Conservation (phyloP, 1,140 invertebrate genomes). For the Drosophila prosaltans region DNA sequence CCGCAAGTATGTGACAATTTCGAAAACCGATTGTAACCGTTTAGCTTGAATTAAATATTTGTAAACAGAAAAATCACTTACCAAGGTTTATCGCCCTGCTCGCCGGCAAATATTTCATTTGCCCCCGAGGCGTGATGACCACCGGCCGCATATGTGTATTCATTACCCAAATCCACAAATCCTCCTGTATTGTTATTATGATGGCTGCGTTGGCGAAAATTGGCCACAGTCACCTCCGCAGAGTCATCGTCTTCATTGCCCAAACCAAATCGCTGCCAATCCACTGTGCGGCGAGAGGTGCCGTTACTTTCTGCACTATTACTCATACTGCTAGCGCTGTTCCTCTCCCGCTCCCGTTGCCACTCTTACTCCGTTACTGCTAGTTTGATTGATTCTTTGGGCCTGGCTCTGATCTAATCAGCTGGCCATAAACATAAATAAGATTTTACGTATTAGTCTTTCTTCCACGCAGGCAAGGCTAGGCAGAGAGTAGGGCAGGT, state of each 20-base stretch:
- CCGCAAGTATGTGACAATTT: too few species aligned
- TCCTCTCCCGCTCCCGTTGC: not conserved
- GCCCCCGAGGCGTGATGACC: conserved; percentile 92
- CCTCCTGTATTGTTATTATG: conserved; percentile 85
- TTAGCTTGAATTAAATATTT: not conserved
- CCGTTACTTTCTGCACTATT: conserved; percentile 72
- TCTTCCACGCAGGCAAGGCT: conserved; percentile 60
- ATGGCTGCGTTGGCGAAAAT: conserved; percentile 81
- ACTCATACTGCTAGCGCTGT: conserved; percentile 51
- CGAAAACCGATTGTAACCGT: not conserved
- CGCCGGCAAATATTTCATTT: conserved; percentile 94
- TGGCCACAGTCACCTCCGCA: conserved; percentile 65
- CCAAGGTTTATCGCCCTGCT: conserved; percentile 87
- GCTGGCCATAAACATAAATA: conserved; percentile 26
- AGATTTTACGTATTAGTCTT: not conserved
- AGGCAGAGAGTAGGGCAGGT: conserved; percentile 6
- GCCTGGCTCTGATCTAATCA: conserved; percentile 25
- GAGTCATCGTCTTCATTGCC: conserved; percentile 74
- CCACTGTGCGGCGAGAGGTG: conserved; percentile 62
- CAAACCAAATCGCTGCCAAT: conserved; percentile 80
- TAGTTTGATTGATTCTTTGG: conserved; percentile 28
- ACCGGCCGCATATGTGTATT: conserved; percentile 89
- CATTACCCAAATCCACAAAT: conserved; percentile 89
- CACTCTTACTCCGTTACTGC: conserved; percentile 23
- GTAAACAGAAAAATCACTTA: conserved; percentile 31